These are phyloP conservation scores for Thymelicus acteon DNA, from an alignment of 2,888 invertebrate species.

Conservation along the genomic window DNA sequence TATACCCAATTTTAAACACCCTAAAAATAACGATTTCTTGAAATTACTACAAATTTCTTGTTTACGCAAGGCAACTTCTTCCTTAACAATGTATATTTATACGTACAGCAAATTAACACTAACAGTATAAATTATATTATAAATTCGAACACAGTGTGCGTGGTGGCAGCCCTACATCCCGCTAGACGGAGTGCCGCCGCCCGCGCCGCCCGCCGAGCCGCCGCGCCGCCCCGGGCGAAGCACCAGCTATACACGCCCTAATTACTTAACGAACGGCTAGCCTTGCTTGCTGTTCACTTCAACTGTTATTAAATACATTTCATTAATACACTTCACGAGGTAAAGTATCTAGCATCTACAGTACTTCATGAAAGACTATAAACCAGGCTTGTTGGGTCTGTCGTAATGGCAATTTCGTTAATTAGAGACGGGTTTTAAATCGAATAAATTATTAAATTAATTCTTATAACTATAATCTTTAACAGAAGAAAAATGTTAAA, in stretches of 20 bases:
- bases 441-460: background rate
- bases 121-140: no score
- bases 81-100: no score
- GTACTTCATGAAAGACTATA: slow-evolving; percentile 12
- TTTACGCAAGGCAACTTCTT: no score
- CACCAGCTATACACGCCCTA: slow-evolving; percentile 26
- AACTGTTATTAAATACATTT: slow-evolving; percentile 37
- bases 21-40: no score
- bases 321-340: slow-evolving; percentile 24
- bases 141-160: background rate
- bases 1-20: no score
- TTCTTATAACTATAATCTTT: background rate
- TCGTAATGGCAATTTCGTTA: slow-evolving; percentile 11
- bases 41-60: no score
- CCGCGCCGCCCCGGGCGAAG: slow-evolving; percentile 29
- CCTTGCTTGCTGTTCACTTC: slow-evolving; percentile 32
- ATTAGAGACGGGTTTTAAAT: slow-evolving; percentile 12
- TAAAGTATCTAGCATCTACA: slow-evolving; percentile 1
- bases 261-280: slow-evolving; percentile 37
- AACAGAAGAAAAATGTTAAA: no score
- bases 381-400: background rate
- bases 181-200: slow-evolving; percentile 60
- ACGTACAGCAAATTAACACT: no score
- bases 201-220: slow-evolving; percentile 26
- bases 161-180: slow-evolving; percentile 29